Evolutionary conservation across 1,140 invertebrate genomes (phyloP).

Genomic region (Stegodyphus mimosarum): DNA sequence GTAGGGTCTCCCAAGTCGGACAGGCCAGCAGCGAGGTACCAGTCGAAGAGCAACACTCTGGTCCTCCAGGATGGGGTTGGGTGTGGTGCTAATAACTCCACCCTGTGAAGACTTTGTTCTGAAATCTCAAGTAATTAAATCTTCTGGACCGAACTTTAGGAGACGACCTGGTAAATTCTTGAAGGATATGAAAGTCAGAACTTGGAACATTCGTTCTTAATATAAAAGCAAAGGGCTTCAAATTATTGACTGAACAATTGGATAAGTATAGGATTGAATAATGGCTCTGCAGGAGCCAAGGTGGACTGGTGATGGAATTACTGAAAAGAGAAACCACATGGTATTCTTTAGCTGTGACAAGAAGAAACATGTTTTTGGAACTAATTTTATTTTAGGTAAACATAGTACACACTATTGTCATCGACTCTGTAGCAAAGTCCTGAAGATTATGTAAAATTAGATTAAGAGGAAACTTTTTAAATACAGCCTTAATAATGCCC

Average conservation of each 20-base stretch:
- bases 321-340: not conserved
- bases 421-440: not conserved
- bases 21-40: too few relatives aligned
- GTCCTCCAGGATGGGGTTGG: too few relatives aligned
- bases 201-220: not conserved
- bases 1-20: too few relatives aligned
- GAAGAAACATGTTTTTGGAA: not conserved
- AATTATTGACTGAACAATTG: not conserved
- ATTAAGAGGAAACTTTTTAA: not conserved
- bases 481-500: not conserved
- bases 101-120: not conserved
- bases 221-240: not conserved
- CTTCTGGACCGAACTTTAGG: not conserved
- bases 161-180: not conserved
- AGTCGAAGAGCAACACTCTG: too few relatives aligned
- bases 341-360: not conserved
- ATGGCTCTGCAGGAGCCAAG: not conserved
- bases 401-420: not conserved
- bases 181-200: not conserved
- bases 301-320: conserved; percentile 4
- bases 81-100: too few relatives aligned
- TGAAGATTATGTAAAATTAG: conserved; percentile 4
- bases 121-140: not conserved
- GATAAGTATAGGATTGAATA: not conserved
- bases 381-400: not conserved